Evolutionary conservation across 1,140 invertebrate species (phyloP).

Genomic region (Drosophila kepulauana): DNA sequence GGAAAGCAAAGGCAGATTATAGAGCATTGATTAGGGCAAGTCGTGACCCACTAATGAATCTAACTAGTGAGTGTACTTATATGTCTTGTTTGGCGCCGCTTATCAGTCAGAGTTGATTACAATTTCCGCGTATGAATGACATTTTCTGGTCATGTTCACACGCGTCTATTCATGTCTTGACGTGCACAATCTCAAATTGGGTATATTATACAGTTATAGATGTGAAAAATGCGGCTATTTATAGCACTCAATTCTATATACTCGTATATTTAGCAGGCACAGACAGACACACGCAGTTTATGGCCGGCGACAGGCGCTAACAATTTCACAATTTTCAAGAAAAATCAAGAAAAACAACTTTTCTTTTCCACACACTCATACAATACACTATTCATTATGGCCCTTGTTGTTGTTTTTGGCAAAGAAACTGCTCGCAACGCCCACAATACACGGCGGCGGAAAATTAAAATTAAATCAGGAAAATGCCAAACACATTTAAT

Average conservation of each 20-base stretch:
- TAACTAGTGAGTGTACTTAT: not conserved
- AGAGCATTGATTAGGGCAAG: conserved; percentile 28
- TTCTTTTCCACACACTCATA: conserved; percentile 21
- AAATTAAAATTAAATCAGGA: conserved; percentile 35
- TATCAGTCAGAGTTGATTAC: conserved; percentile 14
- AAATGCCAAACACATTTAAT: conserved; percentile 30
- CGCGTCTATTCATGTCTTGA: conserved; percentile 32
- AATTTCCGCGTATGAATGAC: conserved; percentile 20
- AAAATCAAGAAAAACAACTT: conserved; percentile 52
- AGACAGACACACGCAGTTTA: conserved; percentile 43
- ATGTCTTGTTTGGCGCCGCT: conserved; percentile 6
- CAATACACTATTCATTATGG: conserved; percentile 29
- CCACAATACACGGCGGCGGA: conserved; percentile 22
- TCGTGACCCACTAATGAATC: conserved; percentile 35
- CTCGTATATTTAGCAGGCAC: conserved; percentile 20
- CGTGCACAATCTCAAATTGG: conserved; percentile 44
- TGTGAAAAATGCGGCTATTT: conserved; percentile 57
- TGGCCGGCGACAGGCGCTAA: conserved; percentile 75
- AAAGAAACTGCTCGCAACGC: conserved; percentile 19
- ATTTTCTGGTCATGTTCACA: conserved; percentile 14
- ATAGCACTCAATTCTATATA: conserved; percentile 34
- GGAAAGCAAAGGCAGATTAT: not conserved
- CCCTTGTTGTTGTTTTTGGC: conserved; percentile 50
- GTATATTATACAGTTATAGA: conserved; percentile 37
- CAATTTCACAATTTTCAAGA: conserved; percentile 50